Evolutionary conservation across 2,888 invertebrate species (phyloP), one percentile per base, ranked within the genome.

Genomic region (Hirudinaria manillensis): DNA sequence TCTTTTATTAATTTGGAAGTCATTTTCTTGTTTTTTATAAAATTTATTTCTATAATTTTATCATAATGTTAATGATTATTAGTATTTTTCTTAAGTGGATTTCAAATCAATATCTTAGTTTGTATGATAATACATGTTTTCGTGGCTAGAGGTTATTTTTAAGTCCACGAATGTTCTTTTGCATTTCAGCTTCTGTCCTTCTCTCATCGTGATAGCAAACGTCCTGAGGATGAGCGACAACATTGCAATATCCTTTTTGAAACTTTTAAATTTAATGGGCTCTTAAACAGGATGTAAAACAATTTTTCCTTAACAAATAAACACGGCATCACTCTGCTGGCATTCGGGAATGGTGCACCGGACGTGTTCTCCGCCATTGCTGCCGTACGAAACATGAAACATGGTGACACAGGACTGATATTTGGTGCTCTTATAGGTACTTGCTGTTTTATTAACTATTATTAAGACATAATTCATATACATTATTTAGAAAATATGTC

Each of bases 301-400:
- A 27, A n/a, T 67, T 32, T 67, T 27, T 67, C n/a, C 34, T 29
- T n/a, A 67, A 27, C n/a, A 13, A 61, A 1, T 61, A 10, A 29
- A 53, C 76, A 87, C 82, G 90, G 90, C 3, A 89, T 90, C 13
- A 90, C 90, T n/a, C 87, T 90, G 79, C 82, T 91, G 80, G 90
- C 90, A 0, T 89, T 90, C 82, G 90, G 90, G 29, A 91, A 91
- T 82, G 90, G 90, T 65, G 89, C 90, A 0, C 89, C 90, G 4
- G 90, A 91, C 83, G 87, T 91, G 74, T 90, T 90, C 81, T 88
- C 89, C 19, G 87, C 89, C 21, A 82, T 90, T 29, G 89, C 89
- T 66, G 87, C 87, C 10, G 86, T 87, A 36, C 84, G 84, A 2
- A 83, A 81, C 78, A 81, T 83, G 67, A 83, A 84, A 75, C 79